Evolutionary conservation across 1,140 invertebrate species (phyloP).

Genomic region (Apocrypta bakeri): DNA sequence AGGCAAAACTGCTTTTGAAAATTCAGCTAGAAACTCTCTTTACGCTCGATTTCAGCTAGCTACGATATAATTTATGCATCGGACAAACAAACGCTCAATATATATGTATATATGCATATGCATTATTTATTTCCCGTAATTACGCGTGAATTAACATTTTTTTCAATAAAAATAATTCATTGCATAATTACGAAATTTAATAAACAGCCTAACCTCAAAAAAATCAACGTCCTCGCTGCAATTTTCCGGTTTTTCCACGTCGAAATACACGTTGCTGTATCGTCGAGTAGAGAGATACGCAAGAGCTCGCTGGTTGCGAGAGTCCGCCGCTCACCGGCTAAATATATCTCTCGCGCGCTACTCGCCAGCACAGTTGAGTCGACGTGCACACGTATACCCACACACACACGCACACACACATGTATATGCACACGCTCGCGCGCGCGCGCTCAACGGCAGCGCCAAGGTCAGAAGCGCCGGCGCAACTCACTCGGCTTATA

Average conservation of each 20-base stretch:
- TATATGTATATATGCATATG: too few relatives aligned
- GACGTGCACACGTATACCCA: background rate
- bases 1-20: too few relatives aligned
- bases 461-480: background rate
- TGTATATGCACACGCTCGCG: background rate
- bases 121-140: too few relatives aligned
- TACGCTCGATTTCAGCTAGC: too few relatives aligned
- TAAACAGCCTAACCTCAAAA: background rate
- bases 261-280: background rate
- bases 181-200: background rate
- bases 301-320: background rate
- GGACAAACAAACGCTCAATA: too few relatives aligned
- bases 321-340: slow-evolving; percentile 15
- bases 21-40: too few relatives aligned
- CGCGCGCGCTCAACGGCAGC: background rate
- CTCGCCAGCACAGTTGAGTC: background rate
- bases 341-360: slow-evolving; percentile 23
- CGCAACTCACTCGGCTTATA: background rate
- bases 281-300: background rate
- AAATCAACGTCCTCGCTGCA: background rate
- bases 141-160: too few relatives aligned
- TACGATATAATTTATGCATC: too few relatives aligned
- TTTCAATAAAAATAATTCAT: background rate
- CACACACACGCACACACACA: background rate
- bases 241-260: background rate